Base-by-base conservation (phyloP, 2,113 vertebrate species). In the Papio anubis region DNA sequence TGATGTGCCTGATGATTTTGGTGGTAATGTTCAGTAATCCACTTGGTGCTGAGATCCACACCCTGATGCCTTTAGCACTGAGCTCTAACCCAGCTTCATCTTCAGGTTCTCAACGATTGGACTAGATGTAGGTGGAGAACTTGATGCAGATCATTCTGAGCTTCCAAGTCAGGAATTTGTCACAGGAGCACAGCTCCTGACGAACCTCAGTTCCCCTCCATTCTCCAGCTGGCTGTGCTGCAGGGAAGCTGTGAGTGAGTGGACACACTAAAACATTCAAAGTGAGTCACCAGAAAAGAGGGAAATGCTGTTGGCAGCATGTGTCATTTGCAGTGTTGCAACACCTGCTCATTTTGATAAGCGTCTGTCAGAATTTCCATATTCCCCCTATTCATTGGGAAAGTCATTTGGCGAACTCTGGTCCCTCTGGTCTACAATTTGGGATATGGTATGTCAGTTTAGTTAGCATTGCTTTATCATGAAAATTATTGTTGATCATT, bases 331-430 rank as follows among this genome's bases (percentile, higher is more conserved):
- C 48, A 91, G 57, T 95, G 66, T 93, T 85, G 50, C 57, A 96
- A 73, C 72, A 96, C 57, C 83, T 97, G 92, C 86, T 96, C 38
- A 1, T 93, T 96, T 95, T 79, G 68, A 27, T 90, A 93, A 93
- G 38, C 5, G n/a, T 79, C 78, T 96, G 30, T 96, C 88, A 89
- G 45, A 88, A 95, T 79, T 94, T 86, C 66, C 79, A n/a, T 89
- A 57, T 94, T 96, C 38, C 38, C 30, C 23, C 40, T 93, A 52
- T 89, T 88, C 79, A 88, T 40, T 72, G 52, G 64, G 50, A 93
- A 25, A 61, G 52, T 82, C n/a, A 68, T 79, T 92, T 96, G 78
- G 76, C 18, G 40, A n/a, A 61, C 40, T 59, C 48, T 88, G 23
- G 57, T 87, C 79, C 73, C 59, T 72, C 30, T 52, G 45, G 45